Base-by-base conservation (phyloP, 1,140 invertebrate genomes). In the Drosophila gunungcola region DNA sequence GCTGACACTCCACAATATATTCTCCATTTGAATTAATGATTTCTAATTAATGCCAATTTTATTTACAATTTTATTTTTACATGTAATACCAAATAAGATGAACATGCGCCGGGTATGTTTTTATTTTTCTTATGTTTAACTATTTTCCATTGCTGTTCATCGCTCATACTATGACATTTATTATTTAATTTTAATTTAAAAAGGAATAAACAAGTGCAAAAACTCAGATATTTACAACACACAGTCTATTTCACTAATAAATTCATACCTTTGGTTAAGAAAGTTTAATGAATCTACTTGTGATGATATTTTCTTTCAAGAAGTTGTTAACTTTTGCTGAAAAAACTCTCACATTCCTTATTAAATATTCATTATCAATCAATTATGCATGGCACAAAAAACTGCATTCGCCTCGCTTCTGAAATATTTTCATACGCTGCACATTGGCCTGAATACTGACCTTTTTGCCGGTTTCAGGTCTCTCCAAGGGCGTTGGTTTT, bases 401-500 rank as follows among this genome's bases (percentile, higher is more conserved):
- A 13, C 32, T 52, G 13, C 16, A 25, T 53, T 53, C 13, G 32
- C 34, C 11, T 36, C 38, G 32, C 29, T 38, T 53, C 12, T 32
- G 0, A 10, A 29, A 12, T 43, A 21, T 43, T 57, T 39, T 21
- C 51, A 53, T 12, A 10, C 11, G 32, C 49, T 52, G 32, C 13
- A 36, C 49, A 52, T 34, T 11, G 6, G 60, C 54, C n/a, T 41
- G 4, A 11, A 38, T 39, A n/a, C 3, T 56, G 11, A 41, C n/a
- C 39, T 13, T 29, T 3, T 3, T 4, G 6, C 2, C 34, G 36
- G 1, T 51, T 75, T 91, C 94, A 97, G 98, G 98, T 90, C 94
- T 99, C 83, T 99, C 98, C 54, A 99, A 99, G 94, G 99, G 99
- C 68, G 99, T 99, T 72, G 99, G 99, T 49, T 99, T 99, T 94